Evolutionary conservation across 2,113 vertebrate species (phyloP), one percentile per base, ranked within the genome.

Genomic region (Poicephalus gulielmi): DNA sequence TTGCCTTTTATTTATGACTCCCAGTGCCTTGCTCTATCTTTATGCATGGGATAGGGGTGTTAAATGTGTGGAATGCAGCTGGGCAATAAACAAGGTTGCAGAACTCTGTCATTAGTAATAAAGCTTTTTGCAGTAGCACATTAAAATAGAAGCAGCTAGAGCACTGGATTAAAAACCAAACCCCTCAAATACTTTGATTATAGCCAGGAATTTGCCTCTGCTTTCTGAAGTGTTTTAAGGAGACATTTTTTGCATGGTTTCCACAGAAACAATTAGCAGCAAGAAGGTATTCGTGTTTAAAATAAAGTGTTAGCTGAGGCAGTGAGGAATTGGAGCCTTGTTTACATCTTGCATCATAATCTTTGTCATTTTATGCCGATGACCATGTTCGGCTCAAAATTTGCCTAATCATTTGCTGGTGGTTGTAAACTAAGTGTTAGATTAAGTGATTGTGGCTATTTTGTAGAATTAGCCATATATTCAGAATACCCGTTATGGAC

Each of bases 1-100:
- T 93, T 83, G 33, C 66, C 44, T 90, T 80, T 74, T 74, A 62
- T 95, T 94, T 93, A 41, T 86, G 86, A 62, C 49, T 80, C 25
- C 18, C 49, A 27, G 31, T 49, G n/a, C 13, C 27, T 84, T 75
- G 37, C 30, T 82, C 9, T 70, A 0, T 71, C 19, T 25, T 66
- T 86, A 20, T 3, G 7, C 35, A 9, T 49, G n/a, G 22, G 5
- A 3, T 63, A 82, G n/a, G 10, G 18, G 16, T 88, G 14, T 49
- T 77, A 59, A 77, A n/a, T 53, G 15, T 37, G 37, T 90, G 49
- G 22, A 83, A 77, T 67, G 66, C 30, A 57, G 7, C 68, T 83
- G 63, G 30, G 31, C 41, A 66, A 41, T 83, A 77, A 66, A 55
- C 82, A 47, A 87, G 24, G 8, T 27, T 83, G 22, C 41, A 92